A percentile compares a stretch with the other conserved stretches of the same genome.
These are phyloP conservation scores for Simalia tracyae DNA, from an alignment of 2,797 vertebrate species.

Conservation along the genomic window DNA sequence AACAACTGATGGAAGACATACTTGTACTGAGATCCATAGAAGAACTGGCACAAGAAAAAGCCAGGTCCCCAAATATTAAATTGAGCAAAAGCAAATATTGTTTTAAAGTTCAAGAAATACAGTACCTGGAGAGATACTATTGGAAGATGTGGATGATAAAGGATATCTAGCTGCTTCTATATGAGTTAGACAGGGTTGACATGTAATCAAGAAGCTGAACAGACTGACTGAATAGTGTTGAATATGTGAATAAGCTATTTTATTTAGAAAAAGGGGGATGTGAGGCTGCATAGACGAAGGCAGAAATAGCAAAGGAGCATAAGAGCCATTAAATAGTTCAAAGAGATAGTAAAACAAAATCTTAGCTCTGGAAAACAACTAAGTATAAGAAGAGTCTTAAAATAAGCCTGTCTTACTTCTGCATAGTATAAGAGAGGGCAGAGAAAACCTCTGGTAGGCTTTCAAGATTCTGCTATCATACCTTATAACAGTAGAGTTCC, in stretches of 20 bases:
- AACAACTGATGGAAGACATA: not conserved
- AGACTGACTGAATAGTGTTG: not conserved
- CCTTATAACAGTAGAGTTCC: not conserved
- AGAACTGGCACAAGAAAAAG: not conserved
- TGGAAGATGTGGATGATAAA: not conserved
- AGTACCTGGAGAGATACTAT: not conserved
- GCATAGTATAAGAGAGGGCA: not conserved
- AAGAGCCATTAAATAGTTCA: not conserved
- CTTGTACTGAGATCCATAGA: not conserved
- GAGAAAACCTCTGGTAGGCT: not conserved
- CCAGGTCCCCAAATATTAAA: not conserved
- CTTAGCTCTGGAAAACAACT: not conserved
- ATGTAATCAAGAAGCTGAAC: not conserved
- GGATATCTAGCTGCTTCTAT: not conserved
- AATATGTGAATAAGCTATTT: not conserved
- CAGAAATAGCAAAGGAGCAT: not conserved
- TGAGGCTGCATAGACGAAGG: not conserved
- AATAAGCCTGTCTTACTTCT: not conserved
- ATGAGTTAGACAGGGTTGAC: not conserved
- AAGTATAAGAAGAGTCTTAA: not conserved
- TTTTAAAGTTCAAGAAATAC: not conserved
- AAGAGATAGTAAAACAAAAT: not conserved
- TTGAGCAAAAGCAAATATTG: not conserved
- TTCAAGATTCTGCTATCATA: not conserved
- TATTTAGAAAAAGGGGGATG: not conserved